Percentiles rank a stretch among this genome's conserved stretches.
Conservation (phyloP, 2,888 invertebrate genomes). For the Euzophera pinguis region DNA sequence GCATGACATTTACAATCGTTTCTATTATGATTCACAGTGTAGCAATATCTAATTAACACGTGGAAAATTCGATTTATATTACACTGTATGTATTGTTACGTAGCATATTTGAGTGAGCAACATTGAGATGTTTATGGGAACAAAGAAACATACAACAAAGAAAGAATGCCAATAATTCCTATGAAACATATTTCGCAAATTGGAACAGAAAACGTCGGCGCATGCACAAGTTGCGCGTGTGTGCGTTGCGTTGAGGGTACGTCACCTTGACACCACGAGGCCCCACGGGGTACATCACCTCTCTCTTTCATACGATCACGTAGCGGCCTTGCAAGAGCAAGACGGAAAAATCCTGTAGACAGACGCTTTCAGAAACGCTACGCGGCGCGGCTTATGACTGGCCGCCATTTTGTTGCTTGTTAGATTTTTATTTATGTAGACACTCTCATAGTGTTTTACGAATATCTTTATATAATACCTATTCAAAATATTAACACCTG, state of each 20-base stretch:
- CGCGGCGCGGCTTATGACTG: conserved; percentile 44
- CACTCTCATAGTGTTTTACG: too few species aligned
- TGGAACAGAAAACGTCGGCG: conserved; percentile 24
- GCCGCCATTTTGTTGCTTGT: conserved; percentile 70
- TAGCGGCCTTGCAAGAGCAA: conserved; percentile 47
- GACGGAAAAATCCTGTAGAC: conserved; percentile 61
- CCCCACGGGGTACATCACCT: conserved; percentile 57
- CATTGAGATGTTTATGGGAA: background rate
- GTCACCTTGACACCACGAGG: conserved; percentile 69
- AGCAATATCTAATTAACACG: conserved; percentile 9
- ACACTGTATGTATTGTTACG: background rate
- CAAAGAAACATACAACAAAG: background rate
- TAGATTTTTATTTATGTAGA: conserved; percentile 41
- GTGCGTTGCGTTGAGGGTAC: conserved; percentile 55
- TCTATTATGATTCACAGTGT: background rate
- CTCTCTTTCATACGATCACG: conserved; percentile 47
- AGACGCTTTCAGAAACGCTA: conserved; percentile 76
- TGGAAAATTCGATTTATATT: background rate
- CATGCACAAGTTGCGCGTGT: conserved; percentile 29
- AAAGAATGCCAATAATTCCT: conserved; percentile 12
- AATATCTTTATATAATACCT: too few species aligned
- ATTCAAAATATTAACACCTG: too few species aligned
- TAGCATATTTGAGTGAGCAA: too few species aligned
- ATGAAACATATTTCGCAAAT: conserved; percentile 23
- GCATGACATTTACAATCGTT: conserved; percentile 1